Base-by-base conservation (phyloP, 92 coral and sea anemone species). In the Siderastrea siderea region DNA sequence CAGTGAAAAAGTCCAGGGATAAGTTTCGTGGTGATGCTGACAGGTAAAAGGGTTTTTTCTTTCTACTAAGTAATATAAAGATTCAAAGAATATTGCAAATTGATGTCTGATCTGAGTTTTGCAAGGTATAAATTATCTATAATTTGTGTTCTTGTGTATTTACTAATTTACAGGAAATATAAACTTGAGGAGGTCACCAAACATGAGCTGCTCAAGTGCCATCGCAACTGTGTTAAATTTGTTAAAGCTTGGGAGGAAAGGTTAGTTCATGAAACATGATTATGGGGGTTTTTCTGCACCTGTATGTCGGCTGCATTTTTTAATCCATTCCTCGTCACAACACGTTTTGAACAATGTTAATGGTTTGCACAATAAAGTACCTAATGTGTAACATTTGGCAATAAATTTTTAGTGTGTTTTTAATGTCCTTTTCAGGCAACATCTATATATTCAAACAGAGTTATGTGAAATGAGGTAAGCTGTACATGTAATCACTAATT, bases 241-340 rank as follows among this genome's bases (percentile, higher is more conserved):
- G 63, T 97, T 16, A 94, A 95, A 74, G 99, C 99, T 50, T 97
- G 99, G 99, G 99, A 97, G 79, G 99, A 97, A 88, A 92, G 98
- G 99, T 93, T 74, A 53, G 86, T 46, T 26, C 3, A 54, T 70
- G 16, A 44, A 6, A 10, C 3, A 7, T 65, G 19, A 6, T 61
- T 61, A 61, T 2, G 16, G 2, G 19, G 9, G 48, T 67, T 1
- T 67, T 26, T 4, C 43, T 67, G 14, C 10, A 5, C 48, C 13
- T 5, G 11, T 53, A 53, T 53, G 57, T 26, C 38, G 38, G 38
- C 38, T 26, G 38, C 38, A 26, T 58, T 58, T 58, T 58, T 26
- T 26, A 26, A 26, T 26, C 38, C 38, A 26, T 26, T 26, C 38
- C 38, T 26, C 38, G 38, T 0, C 38, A 26, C 38, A 26, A 26